phyloP scores from a whole-genome alignment of 2,888 invertebrate genomes.

The Apocheima hispidaria region DNA sequence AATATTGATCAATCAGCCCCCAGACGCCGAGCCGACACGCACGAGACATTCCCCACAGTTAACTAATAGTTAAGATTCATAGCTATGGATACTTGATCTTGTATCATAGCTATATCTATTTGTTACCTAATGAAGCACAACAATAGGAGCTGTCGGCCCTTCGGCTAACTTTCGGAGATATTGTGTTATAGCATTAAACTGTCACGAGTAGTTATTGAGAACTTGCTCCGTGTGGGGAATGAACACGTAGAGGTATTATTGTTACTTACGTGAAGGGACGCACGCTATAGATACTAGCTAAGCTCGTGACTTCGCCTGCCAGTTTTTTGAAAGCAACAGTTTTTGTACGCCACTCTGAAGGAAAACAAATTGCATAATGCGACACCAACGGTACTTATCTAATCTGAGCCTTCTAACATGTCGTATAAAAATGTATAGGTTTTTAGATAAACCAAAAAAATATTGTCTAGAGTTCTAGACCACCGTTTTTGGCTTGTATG shows the following conservation, averaged over 20 bases:
- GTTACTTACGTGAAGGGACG: background rate
- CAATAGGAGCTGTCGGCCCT: constrained; percentile 37
- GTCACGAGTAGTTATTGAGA: constrained; percentile 45
- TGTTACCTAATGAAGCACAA: constrained; percentile 45
- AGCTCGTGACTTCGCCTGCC: background rate
- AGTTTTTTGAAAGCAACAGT: too few species aligned
- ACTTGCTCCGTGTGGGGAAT: constrained; percentile 10
- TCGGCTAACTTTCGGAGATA: constrained; percentile 34
- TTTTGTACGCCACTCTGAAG: too few species aligned
- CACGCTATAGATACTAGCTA: background rate
- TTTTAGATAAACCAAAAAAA: too few species aligned
- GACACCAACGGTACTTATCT: too few species aligned
- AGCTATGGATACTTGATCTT: constrained; percentile 8
- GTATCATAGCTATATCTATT: constrained; percentile 32
- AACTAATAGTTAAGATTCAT: constrained; percentile 25
- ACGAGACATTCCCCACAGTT: constrained; percentile 18
- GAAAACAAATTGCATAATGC: too few species aligned
- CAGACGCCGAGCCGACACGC: constrained; percentile 37
- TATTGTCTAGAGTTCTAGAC: too few species aligned
- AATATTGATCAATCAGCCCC: constrained; percentile 45
- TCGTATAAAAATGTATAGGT: too few species aligned
- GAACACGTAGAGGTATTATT: constrained; percentile 3
- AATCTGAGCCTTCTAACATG: too few species aligned
- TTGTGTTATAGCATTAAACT: constrained; percentile 45
- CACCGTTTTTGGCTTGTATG: too few species aligned